Percentiles rank a stretch among this genome's conserved stretches.
phyloP scores from a whole-genome alignment of 1,140 invertebrate species.

The Melanaphis sacchari region DNA sequence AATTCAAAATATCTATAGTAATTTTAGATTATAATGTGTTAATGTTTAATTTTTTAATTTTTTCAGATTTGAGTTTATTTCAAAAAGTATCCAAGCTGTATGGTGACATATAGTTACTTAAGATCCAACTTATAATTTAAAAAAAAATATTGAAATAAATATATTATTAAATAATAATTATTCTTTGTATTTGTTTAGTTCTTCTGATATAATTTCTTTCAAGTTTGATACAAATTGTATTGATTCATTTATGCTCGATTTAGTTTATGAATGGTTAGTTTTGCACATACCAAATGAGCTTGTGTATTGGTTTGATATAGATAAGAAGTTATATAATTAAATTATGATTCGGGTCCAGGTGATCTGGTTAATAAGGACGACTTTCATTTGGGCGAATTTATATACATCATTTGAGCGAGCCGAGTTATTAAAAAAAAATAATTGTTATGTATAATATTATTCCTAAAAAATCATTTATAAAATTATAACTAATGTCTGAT shows the following conservation, averaged over 20 bases:
- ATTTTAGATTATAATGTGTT: background rate
- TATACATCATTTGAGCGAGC: too few species aligned
- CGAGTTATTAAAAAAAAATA: too few species aligned
- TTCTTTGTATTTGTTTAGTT: background rate
- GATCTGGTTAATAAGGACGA: too few species aligned
- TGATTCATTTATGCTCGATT: background rate
- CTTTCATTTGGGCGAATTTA: too few species aligned
- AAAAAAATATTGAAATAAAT: slow-evolving; percentile 37
- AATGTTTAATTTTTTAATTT: slow-evolving; percentile 16
- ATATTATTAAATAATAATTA: slow-evolving; percentile 1
- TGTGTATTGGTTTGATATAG: too few species aligned
- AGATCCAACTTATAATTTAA: background rate
- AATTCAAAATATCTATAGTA: background rate
- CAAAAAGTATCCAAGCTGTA: background rate
- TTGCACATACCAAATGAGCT: background rate
- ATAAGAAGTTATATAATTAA: too few species aligned
- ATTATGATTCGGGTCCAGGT: too few species aligned
- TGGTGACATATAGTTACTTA: slow-evolving; percentile 20
- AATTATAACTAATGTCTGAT: too few species aligned
- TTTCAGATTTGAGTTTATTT: slow-evolving; percentile 47
- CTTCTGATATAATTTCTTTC: background rate
- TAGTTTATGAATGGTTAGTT: too few species aligned
- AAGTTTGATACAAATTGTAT: background rate
- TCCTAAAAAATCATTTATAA: too few species aligned
- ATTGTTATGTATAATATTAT: too few species aligned